phyloP scores from a whole-genome alignment of 2,888 invertebrate species.

The Allacma fusca region DNA sequence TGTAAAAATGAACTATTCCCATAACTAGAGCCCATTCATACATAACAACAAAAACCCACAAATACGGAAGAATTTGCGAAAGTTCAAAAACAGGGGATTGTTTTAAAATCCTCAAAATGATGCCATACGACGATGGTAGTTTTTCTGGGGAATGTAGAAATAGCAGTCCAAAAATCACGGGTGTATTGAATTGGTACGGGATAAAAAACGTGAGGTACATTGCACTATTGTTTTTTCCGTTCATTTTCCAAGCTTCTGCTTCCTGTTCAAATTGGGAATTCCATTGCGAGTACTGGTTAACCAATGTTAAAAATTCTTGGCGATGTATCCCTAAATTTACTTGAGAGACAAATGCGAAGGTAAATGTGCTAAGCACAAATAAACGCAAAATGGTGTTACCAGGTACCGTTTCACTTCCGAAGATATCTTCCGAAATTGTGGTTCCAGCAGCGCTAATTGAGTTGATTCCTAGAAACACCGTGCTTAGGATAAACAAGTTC shows the following conservation, averaged over 20 bases:
- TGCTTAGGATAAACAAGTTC: not conserved
- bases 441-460: not conserved
- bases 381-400: not conserved
- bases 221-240: not conserved
- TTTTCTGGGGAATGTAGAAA: not conserved
- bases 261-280: not conserved
- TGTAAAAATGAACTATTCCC: not conserved
- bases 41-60: not conserved
- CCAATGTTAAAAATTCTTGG: not conserved
- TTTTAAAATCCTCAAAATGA: not conserved
- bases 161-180: not conserved
- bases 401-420: not conserved
- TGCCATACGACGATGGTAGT: not conserved
- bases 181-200: not conserved
- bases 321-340: not conserved
- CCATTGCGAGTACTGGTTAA: not conserved
- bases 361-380: not conserved
- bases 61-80: not conserved
- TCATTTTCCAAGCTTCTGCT: not conserved
- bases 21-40: not conserved
- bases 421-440: not conserved
- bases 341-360: not conserved
- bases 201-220: not conserved
- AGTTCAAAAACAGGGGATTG: not conserved
- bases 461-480: not conserved